Percentiles rank a stretch among this genome's conserved stretches.
Evolutionary conservation across 2,888 invertebrate species (phyloP).

Genomic region (Euzetes globulus): DNA sequence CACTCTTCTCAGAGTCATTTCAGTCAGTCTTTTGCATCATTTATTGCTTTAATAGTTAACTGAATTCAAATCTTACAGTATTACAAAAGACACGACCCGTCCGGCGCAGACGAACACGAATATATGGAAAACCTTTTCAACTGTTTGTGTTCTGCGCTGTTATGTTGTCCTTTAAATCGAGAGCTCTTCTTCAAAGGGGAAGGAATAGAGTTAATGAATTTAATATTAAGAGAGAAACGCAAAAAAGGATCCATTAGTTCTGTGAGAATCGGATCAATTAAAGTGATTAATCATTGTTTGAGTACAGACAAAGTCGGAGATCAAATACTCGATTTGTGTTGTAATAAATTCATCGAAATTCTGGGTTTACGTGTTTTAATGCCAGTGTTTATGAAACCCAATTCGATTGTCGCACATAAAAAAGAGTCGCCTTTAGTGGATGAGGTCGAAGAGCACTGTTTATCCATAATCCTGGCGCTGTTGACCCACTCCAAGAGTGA

Average conservation of each 20-base stretch:
- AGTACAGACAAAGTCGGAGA: conserved; percentile 85
- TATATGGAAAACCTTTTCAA: conserved; percentile 99
- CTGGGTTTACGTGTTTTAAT: conserved; percentile 91
- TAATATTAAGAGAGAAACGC: conserved; percentile 66
- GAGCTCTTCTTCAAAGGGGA: conserved; percentile 90
- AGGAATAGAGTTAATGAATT: conserved; percentile 96
- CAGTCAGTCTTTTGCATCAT: conserved; percentile 56
- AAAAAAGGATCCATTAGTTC: conserved; percentile 42
- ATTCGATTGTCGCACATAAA: conserved; percentile 51
- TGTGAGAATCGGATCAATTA: conserved; percentile 82
- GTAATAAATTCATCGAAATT: conserved; percentile 94
- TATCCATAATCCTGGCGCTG: conserved; percentile 35
- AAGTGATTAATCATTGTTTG: conserved; percentile 95
- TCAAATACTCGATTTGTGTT: conserved; percentile 42
- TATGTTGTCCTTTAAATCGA: conserved; percentile 70
- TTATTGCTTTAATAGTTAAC: too few species aligned
- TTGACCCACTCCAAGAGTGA: conserved; percentile 67
- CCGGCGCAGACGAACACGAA: conserved; percentile 84
- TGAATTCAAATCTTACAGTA: conserved; percentile 52
- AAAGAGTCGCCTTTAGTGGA: conserved; percentile 49
- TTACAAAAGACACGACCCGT: conserved; percentile 89
- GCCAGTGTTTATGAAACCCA: conserved; percentile 98
- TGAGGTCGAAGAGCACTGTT: conserved; percentile 38
- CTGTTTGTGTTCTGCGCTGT: conserved; percentile 83
- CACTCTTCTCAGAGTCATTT: conserved; percentile 84